These are phyloP conservation scores for Pocota personata DNA, from an alignment of 2,888 invertebrate species.

Conservation along the genomic window DNA sequence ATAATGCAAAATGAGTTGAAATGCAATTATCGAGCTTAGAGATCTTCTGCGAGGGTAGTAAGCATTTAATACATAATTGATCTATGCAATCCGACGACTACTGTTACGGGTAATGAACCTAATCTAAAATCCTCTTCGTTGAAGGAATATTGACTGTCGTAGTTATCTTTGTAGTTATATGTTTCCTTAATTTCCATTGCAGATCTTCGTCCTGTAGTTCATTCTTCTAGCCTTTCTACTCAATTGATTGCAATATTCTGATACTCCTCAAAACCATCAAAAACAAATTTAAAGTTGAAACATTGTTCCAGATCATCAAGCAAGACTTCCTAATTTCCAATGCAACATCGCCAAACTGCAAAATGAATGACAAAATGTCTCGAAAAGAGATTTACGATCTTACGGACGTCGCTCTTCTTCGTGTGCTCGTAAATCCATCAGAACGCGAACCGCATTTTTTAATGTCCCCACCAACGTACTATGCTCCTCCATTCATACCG, in stretches of 20 bases:
- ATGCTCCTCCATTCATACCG: conserved; percentile 42
- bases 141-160: no score
- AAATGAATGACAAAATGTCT: conserved; percentile 61
- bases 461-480: conserved; percentile 45
- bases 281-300: neutral
- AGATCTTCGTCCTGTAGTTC: no score
- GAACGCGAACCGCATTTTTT: conserved; percentile 65
- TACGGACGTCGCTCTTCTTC: conserved; percentile 41
- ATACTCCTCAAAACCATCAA: neutral
- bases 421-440: conserved; percentile 71
- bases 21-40: no score
- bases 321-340: conserved; percentile 18
- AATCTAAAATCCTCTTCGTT: no score
- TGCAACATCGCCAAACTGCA: conserved; percentile 9
- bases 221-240: neutral
- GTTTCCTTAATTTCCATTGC: no score
- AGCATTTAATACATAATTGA: no score
- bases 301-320: conserved; percentile 23
- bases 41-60: no score
- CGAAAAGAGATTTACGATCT: conserved; percentile 55
- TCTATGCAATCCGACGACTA: no score
- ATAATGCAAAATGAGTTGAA: no score
- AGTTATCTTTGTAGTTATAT: no score
- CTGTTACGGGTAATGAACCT: no score
- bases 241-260: neutral